Base-by-base conservation (phyloP, 1,140 invertebrate genomes). In the Drosophila pseudoobscura region DNA sequence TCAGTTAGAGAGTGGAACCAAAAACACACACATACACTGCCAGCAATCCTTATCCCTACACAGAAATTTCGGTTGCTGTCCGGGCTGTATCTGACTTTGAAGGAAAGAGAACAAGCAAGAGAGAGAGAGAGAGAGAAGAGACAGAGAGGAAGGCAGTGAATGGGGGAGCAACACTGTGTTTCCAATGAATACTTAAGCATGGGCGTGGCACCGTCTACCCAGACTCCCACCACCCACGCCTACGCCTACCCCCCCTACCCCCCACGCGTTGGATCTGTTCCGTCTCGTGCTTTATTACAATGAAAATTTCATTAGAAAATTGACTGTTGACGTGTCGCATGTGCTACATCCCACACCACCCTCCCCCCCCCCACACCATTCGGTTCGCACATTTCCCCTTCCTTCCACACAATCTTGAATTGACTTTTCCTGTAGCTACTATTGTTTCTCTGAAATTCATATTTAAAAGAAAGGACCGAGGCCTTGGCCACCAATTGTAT, bases 281-380 rank as follows among this genome's bases (percentile, higher is more conserved):
- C 35, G 35, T 39, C 35, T 39, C 35, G 66, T 69, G 66, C 66
- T 70, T 87, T 85, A 80, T 85, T 78, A 82, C 87, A 88, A 87
- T 82, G 79, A 87, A 82, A 82, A 85, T 85, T 85, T 87, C 82
- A 85, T 85, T 75, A 85, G 64, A 87, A 85, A 85, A 85, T 85
- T 85, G 82, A 85, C 88, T 85, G 82, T 88, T 85, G 82, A 88
- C 74, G 83, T 85, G 82, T 82, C 78, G 65, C 82, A 88, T 85
- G 74, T 87, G 83, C 60, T 50, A 45, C 61, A 73, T 55, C 69
- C 57, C 72, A 58, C 53, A 35, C 39, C 43, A 29, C 51, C 52
- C 53, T 55, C 35, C 53, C 54, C 39, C 15, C 15, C 15, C 15
- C 15, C 15, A 15, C 15, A 15, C 15, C 15, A 22, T 45, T 53